phyloP scores from a whole-genome alignment of 2,888 invertebrate species.

The Bombylius discolor region DNA sequence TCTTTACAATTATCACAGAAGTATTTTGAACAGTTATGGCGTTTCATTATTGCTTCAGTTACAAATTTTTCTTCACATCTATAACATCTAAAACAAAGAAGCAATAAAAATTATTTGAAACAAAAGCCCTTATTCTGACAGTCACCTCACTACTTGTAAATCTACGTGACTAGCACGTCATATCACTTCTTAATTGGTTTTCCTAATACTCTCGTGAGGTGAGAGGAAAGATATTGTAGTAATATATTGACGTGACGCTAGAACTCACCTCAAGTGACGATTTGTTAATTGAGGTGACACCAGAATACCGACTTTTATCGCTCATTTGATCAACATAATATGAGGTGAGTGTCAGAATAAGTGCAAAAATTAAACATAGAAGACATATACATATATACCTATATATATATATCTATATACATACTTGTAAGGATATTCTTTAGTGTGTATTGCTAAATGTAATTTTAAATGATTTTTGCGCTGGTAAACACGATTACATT shows the following conservation, averaged over 20 bases:
- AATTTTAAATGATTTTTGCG: slow-evolving; percentile 44
- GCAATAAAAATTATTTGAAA: not conserved
- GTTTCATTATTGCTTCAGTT: slow-evolving; percentile 37
- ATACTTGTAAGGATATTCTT: slow-evolving; percentile 27
- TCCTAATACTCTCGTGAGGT: no score
- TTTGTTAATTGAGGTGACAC: no score
- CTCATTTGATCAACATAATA: no score
- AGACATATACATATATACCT: slow-evolving; percentile 21
- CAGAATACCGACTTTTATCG: no score
- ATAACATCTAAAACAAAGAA: slow-evolving; percentile 38
- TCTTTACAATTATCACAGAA: slow-evolving; percentile 38
- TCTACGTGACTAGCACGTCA: no score
- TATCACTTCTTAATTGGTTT: no score
- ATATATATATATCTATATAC: not conserved
- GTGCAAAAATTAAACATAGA: slow-evolving; percentile 10
- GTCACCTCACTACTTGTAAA: no score
- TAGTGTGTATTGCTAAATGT: slow-evolving; percentile 43
- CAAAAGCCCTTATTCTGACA: no score
- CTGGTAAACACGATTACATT: slow-evolving; percentile 41
- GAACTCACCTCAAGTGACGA: no score
- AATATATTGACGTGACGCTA: not conserved
- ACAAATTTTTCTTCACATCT: slow-evolving; percentile 41
- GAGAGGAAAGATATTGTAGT: not conserved
- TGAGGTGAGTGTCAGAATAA: no score
- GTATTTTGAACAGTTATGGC: slow-evolving; percentile 42